Evolutionary conservation across 1,140 invertebrate genomes (phyloP), one percentile per base, ranked within the genome.

Genomic region (Melipona quadrifasciata): DNA sequence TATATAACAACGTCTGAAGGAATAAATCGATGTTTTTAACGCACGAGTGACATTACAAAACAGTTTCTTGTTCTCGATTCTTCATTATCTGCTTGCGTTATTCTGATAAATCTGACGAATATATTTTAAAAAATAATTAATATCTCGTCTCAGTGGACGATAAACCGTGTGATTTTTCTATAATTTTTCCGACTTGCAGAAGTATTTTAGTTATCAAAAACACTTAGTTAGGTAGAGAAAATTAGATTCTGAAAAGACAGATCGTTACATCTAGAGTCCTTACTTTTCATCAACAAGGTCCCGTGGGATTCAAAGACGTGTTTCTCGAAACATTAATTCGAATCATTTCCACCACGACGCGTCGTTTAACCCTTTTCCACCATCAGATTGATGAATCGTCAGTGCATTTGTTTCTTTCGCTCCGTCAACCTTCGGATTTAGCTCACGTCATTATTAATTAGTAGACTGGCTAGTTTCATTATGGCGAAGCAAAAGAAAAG

Each of bases 301-400:
- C 85, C 74, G 14, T 27, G 87, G 87, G 89, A 89, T 51, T 0
- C 39, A 2, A 27, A 31, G n/a, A 34, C 1, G n/a, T 21, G 19
- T 51, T 34, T 47, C 64, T 65, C 70, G 85, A 86, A 81, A 16
- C 89, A 91, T 91, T 91, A 90, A 91, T 90, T 89, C 87, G 53
- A 89, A 92, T 91, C 84, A 87, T 88, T 92, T 92, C 80, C 85
- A 72, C 77, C 77, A 77, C 77, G 73, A 71, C 84, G 89, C 85
- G 80, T 80, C 80, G 74, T 51, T 87, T 86, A 88, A 85, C 85
- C 87, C 84, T 72, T 86, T 85, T 11, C 74, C 58, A 77, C 76
- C 67, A 61, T 57, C 73, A 14, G 19, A 14, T 34, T 58, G 53
- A 80, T 64, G 68, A 80, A 4, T 75, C n/a, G 68, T 80, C 79